Base-by-base conservation (phyloP, 2,797 vertebrate species). In the Sebastolobus altivelis region DNA sequence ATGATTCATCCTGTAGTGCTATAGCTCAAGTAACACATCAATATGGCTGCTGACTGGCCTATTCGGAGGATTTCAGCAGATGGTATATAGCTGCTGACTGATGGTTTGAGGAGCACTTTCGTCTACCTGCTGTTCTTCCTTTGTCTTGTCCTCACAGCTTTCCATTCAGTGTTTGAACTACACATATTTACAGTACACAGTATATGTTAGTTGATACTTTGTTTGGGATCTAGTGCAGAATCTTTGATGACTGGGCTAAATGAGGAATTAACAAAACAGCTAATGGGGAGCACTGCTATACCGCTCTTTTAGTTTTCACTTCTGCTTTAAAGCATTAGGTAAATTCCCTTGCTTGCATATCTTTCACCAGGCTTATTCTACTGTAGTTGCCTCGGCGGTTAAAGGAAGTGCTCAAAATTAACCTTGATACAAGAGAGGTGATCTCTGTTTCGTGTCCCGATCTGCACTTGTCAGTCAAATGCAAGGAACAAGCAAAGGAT, bases 121-220 rank as follows among this genome's bases (percentile, higher is more conserved):
- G 1, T 71, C 65, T 59, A 55, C 58, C 69, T 37, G 59, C 79
- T 82, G 72, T 61, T 75, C 38, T 65, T 22, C 40, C 9, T 83
- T 87, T 71, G 20, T 82, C 35, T 60, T 61, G 10, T 75, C 8
- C 25, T 58, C 27, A 60, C 25, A 59, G 52, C 33, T 80, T 85
- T 75, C n/a, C 4, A 46, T n/a, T 33, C 6, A 2, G 3, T 72
- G 35, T 66, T 72, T 67, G 5, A 31, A 35, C 40, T 8, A 8
- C 27, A 77, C 27, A 65, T 13, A 22, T 70, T 33, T 5, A 52
- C 43, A 35, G 25, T 61, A 8, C 37, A 52, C 37, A 31, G 7
- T 49, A n/a, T 5, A 29, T 66, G n/a, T 55, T 20, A 16, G 31
- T 8, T 33, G 61, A 67, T 66, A 31, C 16, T 25, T 33, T 59